Evolutionary conservation across 2,888 invertebrate species (phyloP), one percentile per base, ranked within the genome.

Genomic region (Hypsopygia costalis): DNA sequence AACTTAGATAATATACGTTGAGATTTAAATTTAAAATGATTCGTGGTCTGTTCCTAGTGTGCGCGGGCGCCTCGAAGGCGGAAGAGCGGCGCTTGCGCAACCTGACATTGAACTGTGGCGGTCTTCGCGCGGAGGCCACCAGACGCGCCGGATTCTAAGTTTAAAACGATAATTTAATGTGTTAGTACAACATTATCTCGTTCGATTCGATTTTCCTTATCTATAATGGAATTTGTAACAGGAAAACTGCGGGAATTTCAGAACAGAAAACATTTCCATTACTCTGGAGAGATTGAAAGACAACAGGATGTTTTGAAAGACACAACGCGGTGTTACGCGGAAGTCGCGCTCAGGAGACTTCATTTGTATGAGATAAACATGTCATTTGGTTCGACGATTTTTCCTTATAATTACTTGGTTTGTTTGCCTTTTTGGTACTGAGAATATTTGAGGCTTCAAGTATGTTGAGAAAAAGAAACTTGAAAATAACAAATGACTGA

Each of bases 31-130:
- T 69, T 60, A 16, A 16, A 16, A 16, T 2, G 2, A 16, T 16
- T 16, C 16, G 16, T 16, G 58, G 60, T 58, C 58, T 58, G 76
- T 76, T 81, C 77, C 80, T 81, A 76, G 72, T 82, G 67, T 69
- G 62, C 61, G 62, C 54, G 58, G 44, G 37, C 62, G 56, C 49
- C 58, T 65, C 64, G 70, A 75, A 77, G 72, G 82, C 85, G 86
- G 85, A 86, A 85, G 85, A 83, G 65, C 57, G 69, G 67, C 78
- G 82, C 77, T 88, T 87, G 81, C 87, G 86, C 86, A 87, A 86
- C 78, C 16, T 85, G 87, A 85, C 87, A 87, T 88, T 88, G 88
- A 85, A 85, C 72, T 65, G 66, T 62, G 57, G 62, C 73, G 67
- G 68, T 76, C 74, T 71, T 73, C 69, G 69, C 69, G 69, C 68